A percentile compares a stretch with the other conserved stretches of the same genome.
Conservation (phyloP, 1,140 invertebrate genomes). For the Trichonephila inaurata region DNA sequence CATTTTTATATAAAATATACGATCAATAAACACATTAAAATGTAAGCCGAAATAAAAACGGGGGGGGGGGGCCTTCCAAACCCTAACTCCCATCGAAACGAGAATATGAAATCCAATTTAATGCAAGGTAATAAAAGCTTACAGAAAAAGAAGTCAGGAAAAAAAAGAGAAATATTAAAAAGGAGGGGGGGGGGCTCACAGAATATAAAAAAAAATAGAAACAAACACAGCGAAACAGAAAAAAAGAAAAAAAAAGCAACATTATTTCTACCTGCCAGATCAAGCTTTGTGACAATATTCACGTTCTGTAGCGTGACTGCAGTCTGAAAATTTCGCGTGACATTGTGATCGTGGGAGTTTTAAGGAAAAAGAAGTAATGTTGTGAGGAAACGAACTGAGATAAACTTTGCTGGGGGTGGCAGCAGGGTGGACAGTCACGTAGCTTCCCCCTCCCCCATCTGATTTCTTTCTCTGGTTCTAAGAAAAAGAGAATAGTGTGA, state of each 20-base stretch:
- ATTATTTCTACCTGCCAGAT: constrained; percentile 45
- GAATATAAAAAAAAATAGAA: constrained; percentile 21
- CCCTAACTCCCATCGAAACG: constrained; percentile 3
- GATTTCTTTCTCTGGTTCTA: not conserved
- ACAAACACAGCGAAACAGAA: not conserved
- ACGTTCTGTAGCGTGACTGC: constrained; percentile 49
- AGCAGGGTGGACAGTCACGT: constrained; percentile 36
- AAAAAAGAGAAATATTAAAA: not conserved
- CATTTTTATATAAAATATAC: not conserved
- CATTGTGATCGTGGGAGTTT: constrained; percentile 55
- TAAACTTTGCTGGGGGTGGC: constrained; percentile 22
- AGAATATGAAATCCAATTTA: constrained; percentile 60
- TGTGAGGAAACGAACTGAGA: constrained; percentile 57
- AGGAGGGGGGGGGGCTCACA: not conserved
- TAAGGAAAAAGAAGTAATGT: constrained; percentile 32
- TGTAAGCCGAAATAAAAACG: not conserved
- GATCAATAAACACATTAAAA: constrained; percentile 14
- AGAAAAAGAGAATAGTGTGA: constrained; percentile 24
- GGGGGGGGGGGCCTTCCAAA: not conserved
- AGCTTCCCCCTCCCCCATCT: not conserved
- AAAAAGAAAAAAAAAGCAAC: constrained; percentile 44
- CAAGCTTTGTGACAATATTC: constrained; percentile 60
- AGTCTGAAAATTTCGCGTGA: constrained; percentile 52
- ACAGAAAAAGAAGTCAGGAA: not conserved
- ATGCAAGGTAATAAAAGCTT: constrained; percentile 62